Evolutionary conservation across 2,113 vertebrate species (phyloP).

Genomic region (Petrocephalus zakoni): DNA sequence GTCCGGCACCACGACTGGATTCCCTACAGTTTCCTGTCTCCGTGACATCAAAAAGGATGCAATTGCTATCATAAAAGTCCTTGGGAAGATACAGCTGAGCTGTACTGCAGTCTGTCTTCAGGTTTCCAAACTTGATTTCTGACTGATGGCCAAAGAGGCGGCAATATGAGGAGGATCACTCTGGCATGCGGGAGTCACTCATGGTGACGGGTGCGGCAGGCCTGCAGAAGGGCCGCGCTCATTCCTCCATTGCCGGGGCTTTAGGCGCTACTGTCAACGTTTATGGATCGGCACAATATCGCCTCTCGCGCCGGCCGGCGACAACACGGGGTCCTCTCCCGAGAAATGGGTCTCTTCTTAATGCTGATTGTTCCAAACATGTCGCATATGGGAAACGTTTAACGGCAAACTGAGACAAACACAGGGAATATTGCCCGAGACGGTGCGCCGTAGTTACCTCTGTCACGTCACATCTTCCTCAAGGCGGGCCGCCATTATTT

Average conservation of each 20-base stretch:
- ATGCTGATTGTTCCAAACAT: slow-evolving; percentile 9
- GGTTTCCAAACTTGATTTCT: not conserved
- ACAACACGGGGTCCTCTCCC: not conserved
- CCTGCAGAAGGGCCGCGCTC: not conserved
- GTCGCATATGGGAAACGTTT: slow-evolving; percentile 2
- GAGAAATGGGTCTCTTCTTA: not conserved
- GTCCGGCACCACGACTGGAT: not conserved
- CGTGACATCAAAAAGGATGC: not conserved
- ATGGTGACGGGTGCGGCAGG: not conserved
- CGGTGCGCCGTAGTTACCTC: not conserved
- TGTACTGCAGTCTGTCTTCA: not conserved
- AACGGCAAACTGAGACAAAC: slow-evolving; percentile 1
- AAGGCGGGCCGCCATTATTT: not conserved
- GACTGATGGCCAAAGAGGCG: not conserved
- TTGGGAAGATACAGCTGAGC: not conserved
- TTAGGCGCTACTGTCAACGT: not conserved
- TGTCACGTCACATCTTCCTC: not conserved
- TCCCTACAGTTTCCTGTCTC: not conserved
- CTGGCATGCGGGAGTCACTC: not conserved
- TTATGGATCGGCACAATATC: not conserved
- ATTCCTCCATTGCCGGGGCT: not conserved
- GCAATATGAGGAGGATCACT: not conserved
- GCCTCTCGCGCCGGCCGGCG: not conserved
- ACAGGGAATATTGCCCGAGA: not conserved
- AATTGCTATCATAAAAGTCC: not conserved